Evolutionary conservation across 53 echinoderm and acorn worm species (phyloP), one percentile per base, ranked within the genome.

Genomic region (Luidia sarsii): DNA sequence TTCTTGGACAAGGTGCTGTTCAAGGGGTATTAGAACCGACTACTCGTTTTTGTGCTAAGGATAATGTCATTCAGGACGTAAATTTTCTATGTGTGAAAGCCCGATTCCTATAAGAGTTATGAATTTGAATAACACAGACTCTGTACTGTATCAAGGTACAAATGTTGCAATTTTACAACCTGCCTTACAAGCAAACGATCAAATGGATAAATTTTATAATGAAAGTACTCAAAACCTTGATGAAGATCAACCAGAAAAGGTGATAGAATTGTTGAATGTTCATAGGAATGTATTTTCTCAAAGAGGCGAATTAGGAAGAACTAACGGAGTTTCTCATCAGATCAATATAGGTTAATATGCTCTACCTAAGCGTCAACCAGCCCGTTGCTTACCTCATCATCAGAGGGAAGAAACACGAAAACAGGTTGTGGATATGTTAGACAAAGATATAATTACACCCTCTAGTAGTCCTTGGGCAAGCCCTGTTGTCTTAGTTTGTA

Each of bases 381-480:
- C 57, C 16, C 29, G 79, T 1, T 24, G 57, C 15, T 39, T 79
- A 15, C 79, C 64, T 25, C 33, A 30, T 64, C 64, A 64, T 31
- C 64, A 64, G 33, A 15, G 53, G 15, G 7, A 31, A 18, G 79
- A 79, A 33, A 66, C 46, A 16, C 41, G 65, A 49, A 46, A 66
- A 27, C 81, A 81, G 27, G 21, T 81, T 4, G 39, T 65, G 28
- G 50, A 30, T 9, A 67, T 81, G 66, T 29, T 81, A 10, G 65
- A 37, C 8, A 81, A 65, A 43, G 66, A 50, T 15, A 60, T 81
- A 7, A 81, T 81, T 38, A 43, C 46, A 10, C 67, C 67, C 9
- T 65, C 66, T 2, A 66, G 20, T 25, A 43, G 65, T 29, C 50
- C 65, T 32, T 81, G 81, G 81, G 81, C 81, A 66, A 43, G 64